A percentile compares a stretch with the other conserved stretches of the same genome.
phyloP scores from a whole-genome alignment of 2,797 vertebrate genomes.

The Pseudochaenichthys georgianus region DNA sequence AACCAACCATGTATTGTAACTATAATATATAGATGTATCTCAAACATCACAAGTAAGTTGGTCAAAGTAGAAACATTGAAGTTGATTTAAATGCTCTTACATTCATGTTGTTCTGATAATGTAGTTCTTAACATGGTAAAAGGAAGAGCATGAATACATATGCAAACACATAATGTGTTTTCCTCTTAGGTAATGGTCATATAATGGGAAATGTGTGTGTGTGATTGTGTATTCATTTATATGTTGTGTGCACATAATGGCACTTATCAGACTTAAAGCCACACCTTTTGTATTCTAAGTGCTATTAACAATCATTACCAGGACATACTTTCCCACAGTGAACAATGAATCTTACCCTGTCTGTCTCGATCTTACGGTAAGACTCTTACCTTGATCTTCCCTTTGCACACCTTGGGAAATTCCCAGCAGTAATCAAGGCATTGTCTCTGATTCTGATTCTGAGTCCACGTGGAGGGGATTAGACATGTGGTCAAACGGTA shows the following conservation, averaged over 20 bases:
- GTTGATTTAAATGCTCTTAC: neutral
- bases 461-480: constrained; percentile 11
- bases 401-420: constrained; percentile 41
- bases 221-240: neutral
- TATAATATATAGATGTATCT: too few relatives aligned
- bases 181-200: constrained; percentile 2
- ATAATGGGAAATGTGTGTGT: neutral
- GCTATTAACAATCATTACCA: neutral
- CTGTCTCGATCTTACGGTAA: neutral
- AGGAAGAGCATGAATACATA: neutral
- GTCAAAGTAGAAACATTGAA: neutral
- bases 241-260: neutral
- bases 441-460: neutral
- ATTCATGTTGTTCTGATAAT: neutral
- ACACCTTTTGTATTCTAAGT: neutral
- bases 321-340: neutral
- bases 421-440: constrained; percentile 5
- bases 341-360: neutral
- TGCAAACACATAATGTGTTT: constrained; percentile 4
- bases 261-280: neutral
- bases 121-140: neutral
- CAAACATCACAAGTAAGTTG: neutral
- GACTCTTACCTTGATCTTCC: neutral
- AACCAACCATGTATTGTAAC: neutral
- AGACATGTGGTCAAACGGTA: constrained; percentile 3